Percentiles rank a stretch among this genome's conserved stretches.
Conservation (phyloP, 2,113 vertebrate species). For the Apus apus region DNA sequence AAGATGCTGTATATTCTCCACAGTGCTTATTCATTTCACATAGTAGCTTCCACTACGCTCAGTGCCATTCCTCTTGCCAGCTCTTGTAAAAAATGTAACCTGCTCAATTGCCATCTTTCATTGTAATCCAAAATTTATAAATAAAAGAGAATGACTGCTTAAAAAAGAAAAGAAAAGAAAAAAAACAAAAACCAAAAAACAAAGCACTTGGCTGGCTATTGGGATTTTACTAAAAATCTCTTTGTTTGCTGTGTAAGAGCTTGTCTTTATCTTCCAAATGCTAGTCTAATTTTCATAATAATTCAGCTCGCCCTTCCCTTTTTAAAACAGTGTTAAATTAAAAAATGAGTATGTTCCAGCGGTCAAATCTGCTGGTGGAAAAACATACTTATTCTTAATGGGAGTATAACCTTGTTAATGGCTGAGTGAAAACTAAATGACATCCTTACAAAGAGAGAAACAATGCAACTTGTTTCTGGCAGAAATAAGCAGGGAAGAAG, state of each 20-base stretch:
- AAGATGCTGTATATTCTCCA: neutral
- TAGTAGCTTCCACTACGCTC: neutral
- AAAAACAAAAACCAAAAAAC: too few species aligned
- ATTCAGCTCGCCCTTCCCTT: neutral
- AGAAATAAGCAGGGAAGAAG: neutral
- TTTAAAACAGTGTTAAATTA: neutral
- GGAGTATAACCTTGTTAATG: constrained; percentile 26
- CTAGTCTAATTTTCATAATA: constrained; percentile 39
- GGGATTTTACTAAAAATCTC: constrained; percentile 1
- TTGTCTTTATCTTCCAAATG: constrained; percentile 38
- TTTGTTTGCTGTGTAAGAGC: constrained; percentile 38
- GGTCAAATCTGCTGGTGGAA: constrained; percentile 23
- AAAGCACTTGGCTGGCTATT: constrained; percentile 6
- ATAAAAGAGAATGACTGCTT: constrained; percentile 22
- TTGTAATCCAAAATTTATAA: constrained; percentile 12
- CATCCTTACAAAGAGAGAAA: neutral
- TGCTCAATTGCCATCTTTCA: neutral
- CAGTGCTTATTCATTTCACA: neutral
- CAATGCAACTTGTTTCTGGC: neutral
- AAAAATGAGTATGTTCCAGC: neutral
- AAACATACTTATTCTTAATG: constrained; percentile 26
- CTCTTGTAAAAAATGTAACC: neutral
- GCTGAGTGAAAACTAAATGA: neutral
- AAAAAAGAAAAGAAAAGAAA: constrained; percentile 19
- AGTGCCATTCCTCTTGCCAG: neutral